phyloP scores from a whole-genome alignment of 2,888 invertebrate species.

The Willowsia nigromaculata region DNA sequence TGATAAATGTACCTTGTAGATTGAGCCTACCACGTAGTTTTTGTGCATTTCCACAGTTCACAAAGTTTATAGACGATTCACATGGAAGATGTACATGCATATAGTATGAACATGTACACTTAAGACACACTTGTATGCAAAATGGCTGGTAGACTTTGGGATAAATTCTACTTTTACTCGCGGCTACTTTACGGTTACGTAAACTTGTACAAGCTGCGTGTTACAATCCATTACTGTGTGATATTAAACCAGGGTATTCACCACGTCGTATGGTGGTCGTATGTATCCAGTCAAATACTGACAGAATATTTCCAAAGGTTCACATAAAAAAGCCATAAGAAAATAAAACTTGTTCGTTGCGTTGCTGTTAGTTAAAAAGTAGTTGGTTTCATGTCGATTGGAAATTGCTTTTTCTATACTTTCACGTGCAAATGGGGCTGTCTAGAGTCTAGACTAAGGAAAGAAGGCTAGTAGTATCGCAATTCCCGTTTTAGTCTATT shows the following conservation, averaged over 20 bases:
- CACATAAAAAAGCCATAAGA: slow-evolving; percentile 12
- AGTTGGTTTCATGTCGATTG: slow-evolving; percentile 30
- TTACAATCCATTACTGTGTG: not conserved
- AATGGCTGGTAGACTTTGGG: too few relatives aligned
- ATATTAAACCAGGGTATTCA: not conserved
- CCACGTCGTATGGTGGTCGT: not conserved
- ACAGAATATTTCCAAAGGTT: not conserved
- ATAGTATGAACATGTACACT: not conserved
- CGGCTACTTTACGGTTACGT: not conserved
- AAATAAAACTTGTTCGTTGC: not conserved
- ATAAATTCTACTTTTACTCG: not conserved
- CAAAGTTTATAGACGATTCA: not conserved
- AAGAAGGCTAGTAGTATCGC: not conserved
- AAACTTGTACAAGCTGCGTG: not conserved
- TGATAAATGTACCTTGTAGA: slow-evolving; percentile 71
- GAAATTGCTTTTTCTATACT: slow-evolving; percentile 23
- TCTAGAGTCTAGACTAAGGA: too few relatives aligned
- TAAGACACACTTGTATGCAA: not conserved
- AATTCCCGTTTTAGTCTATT: too few relatives aligned
- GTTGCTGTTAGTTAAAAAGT: slow-evolving; percentile 7
- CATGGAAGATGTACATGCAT: not conserved
- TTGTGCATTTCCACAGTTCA: not conserved
- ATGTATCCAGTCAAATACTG: not conserved
- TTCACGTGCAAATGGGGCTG: slow-evolving; percentile 62
- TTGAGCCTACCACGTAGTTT: slow-evolving; percentile 48